Conservation (phyloP, 2,888 invertebrate species). For the Heteromyza rotundicornis region DNA sequence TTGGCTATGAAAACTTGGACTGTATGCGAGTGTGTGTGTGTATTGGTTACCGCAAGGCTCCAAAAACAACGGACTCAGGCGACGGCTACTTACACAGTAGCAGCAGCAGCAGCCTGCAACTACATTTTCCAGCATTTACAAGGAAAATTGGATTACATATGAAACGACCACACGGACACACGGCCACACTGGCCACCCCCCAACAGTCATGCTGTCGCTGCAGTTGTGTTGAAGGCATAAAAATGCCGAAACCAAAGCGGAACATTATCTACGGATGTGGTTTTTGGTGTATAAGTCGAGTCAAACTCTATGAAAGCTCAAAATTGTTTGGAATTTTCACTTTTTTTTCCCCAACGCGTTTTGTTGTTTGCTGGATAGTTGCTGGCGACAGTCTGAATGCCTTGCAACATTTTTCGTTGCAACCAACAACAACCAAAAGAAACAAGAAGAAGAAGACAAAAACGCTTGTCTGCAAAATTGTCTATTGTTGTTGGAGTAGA, state of each 20-base stretch:
- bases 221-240: neutral
- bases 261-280: conserved; percentile 54
- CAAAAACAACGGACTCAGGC: no score
- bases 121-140: neutral
- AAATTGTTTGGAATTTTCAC: neutral
- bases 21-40: no score
- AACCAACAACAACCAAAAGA: conserved; percentile 9
- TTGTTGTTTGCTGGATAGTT: neutral
- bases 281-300: conserved; percentile 29
- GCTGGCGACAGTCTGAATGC: neutral
- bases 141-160: neutral
- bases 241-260: conserved; percentile 43
- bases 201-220: neutral
- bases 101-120: no score
- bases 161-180: neutral
- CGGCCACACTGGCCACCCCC: neutral
- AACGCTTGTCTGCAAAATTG: conserved; percentile 20
- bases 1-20: no score
- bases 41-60: no score
- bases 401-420: conserved; percentile 11
- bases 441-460: no score
- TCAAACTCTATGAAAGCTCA: conserved; percentile 2
- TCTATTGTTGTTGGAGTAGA: conserved; percentile 9
- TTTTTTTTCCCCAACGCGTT: neutral
- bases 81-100: no score